Conservation (phyloP, 2,888 invertebrate genomes). For the Protodeltote pygarga region DNA sequence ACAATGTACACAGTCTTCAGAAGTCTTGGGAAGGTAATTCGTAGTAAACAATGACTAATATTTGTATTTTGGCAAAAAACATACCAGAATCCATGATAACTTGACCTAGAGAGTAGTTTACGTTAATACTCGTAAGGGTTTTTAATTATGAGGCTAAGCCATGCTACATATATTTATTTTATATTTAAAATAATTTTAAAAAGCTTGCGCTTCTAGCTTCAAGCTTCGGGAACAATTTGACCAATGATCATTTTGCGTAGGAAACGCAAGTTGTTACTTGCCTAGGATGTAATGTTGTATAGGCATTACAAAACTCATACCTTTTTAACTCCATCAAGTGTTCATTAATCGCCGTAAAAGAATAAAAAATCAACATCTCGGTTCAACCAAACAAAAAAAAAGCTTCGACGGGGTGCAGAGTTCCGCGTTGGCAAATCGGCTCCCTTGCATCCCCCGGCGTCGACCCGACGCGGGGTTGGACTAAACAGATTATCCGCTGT, state of each 20-base stretch:
- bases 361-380: conserved; percentile 1
- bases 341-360: conserved; percentile 14
- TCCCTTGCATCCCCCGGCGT: conserved; percentile 43
- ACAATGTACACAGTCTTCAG: conserved; percentile 50
- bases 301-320: too few species aligned
- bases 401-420: conserved; percentile 9
- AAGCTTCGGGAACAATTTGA: too few species aligned
- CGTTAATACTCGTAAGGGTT: background rate
- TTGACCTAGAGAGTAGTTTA: conserved; percentile 1
- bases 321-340: too few species aligned
- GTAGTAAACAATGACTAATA: conserved; percentile 52
- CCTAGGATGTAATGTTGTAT: too few species aligned
- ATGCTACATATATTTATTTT: too few species aligned
- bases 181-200: too few species aligned
- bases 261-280: too few species aligned
- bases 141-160: too few species aligned
- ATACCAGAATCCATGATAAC: background rate
- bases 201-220: too few species aligned
- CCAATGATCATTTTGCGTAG: too few species aligned
- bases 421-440: conserved; percentile 36
- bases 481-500: conserved; percentile 68
- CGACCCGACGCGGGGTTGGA: conserved; percentile 41
- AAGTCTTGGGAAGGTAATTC: conserved; percentile 40
- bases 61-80: conserved; percentile 17
- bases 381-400: conserved; percentile 6